phyloP scores from a whole-genome alignment of 2,113 vertebrate genomes.

The Phylloscopus trochilus region DNA sequence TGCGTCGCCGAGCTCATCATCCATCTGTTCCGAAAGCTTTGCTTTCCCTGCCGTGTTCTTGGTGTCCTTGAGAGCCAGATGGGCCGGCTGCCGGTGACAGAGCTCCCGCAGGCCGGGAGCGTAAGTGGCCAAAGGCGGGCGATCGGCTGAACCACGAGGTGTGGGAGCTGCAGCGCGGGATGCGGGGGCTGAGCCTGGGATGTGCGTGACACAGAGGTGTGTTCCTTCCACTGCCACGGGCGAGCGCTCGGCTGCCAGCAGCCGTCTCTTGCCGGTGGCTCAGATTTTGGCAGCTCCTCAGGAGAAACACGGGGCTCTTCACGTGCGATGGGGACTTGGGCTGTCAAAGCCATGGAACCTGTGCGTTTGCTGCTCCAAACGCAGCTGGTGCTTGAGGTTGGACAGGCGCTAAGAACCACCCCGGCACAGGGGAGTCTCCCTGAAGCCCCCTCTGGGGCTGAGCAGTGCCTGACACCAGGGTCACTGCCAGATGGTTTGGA shows the following conservation, averaged over 20 bases:
- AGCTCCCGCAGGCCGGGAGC: not conserved
- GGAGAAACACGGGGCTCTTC: not conserved
- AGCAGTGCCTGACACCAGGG: not conserved
- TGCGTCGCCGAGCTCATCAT: not conserved
- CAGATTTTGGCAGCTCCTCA: not conserved
- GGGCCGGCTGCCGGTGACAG: not conserved
- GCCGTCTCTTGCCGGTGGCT: not conserved
- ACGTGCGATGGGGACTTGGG: fast-evolving
- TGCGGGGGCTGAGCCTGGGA: not conserved
- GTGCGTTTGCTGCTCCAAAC: not conserved
- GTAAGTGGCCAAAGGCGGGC: fast-evolving
- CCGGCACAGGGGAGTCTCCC: fast-evolving
- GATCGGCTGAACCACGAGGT: fast-evolving
- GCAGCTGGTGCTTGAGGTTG: not conserved
- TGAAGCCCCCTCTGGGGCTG: not conserved
- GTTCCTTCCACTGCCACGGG: not conserved
- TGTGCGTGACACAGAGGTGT: fast-evolving
- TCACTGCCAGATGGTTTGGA: fast-evolving
- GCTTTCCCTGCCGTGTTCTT: not conserved
- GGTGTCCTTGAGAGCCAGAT: constrained; percentile 16
- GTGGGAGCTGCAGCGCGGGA: not conserved
- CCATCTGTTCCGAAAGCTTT: not conserved
- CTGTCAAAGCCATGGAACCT: not conserved
- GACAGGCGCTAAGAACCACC: not conserved
- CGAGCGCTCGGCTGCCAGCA: not conserved